phyloP scores from a whole-genome alignment of 2,888 invertebrate species.

The Tiliacea citrago region DNA sequence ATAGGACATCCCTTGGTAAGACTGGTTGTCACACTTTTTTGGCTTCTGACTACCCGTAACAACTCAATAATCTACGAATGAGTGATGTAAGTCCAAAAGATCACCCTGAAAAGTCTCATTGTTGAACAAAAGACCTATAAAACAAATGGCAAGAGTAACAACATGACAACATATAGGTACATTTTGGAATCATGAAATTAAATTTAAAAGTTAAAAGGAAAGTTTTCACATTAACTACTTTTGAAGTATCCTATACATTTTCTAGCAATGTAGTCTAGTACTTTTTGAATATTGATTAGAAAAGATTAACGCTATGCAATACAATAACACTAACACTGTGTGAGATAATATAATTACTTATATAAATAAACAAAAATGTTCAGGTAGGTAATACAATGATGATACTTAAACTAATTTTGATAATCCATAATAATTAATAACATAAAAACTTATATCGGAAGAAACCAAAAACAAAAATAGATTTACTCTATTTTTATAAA shows the following conservation, averaged over 20 bases:
- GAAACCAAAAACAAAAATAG: background rate
- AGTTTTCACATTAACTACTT: background rate
- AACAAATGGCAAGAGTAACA: background rate
- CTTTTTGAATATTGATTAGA: conserved; percentile 16
- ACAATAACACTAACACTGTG: background rate
- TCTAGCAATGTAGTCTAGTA: background rate
- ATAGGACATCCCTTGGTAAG: background rate
- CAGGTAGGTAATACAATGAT: background rate
- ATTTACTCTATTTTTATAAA: background rate
- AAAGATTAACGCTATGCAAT: background rate
- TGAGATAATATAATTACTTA: background rate
- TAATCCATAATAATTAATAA: no score
- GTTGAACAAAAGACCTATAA: background rate
- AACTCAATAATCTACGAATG: no score
- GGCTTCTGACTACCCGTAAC: background rate
- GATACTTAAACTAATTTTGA: background rate
- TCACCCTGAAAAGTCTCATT: background rate
- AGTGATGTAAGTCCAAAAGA: background rate
- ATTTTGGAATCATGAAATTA: background rate
- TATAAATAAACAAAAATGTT: background rate
- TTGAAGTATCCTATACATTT: background rate
- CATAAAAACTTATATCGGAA: background rate
- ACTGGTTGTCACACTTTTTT: background rate
- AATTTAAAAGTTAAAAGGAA: background rate
- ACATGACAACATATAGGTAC: background rate